phyloP scores from a whole-genome alignment of 2,113 vertebrate species.

The Sciurus niger region DNA sequence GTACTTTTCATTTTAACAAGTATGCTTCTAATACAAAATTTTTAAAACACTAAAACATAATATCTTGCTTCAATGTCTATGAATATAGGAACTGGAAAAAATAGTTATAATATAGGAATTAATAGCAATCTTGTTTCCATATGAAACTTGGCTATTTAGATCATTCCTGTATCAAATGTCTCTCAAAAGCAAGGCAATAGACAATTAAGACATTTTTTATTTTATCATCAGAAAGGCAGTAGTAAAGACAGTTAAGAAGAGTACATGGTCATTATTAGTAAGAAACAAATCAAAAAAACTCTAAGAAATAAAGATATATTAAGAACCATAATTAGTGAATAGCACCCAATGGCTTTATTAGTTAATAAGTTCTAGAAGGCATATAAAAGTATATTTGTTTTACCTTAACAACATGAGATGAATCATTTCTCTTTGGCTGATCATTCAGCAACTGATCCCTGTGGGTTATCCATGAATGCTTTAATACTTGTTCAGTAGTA shows the following conservation, averaged over 20 bases:
- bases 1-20: constrained; percentile 33
- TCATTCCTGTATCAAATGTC: background rate
- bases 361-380: background rate
- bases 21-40: background rate
- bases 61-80: background rate
- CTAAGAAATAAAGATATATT: constrained; percentile 40
- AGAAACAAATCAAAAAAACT: background rate
- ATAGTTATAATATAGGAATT: background rate
- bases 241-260: constrained; percentile 34
- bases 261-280: background rate
- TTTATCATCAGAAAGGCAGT: background rate
- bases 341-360: background rate
- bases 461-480: constrained; percentile 97
- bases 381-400: constrained; percentile 62
- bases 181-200: background rate
- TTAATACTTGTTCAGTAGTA: constrained; percentile 96
- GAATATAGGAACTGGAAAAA: background rate
- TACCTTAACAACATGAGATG: constrained; percentile 95
- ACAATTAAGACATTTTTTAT: background rate
- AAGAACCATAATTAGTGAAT: constrained; percentile 17
- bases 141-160: constrained; percentile 21
- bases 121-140: constrained; percentile 15
- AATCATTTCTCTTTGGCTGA: constrained; percentile 95
- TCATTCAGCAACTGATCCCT: constrained; percentile 95
- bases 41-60: constrained; percentile 28